Conservation (phyloP, 1,140 invertebrate genomes). For the Sinonovacula constricta region DNA sequence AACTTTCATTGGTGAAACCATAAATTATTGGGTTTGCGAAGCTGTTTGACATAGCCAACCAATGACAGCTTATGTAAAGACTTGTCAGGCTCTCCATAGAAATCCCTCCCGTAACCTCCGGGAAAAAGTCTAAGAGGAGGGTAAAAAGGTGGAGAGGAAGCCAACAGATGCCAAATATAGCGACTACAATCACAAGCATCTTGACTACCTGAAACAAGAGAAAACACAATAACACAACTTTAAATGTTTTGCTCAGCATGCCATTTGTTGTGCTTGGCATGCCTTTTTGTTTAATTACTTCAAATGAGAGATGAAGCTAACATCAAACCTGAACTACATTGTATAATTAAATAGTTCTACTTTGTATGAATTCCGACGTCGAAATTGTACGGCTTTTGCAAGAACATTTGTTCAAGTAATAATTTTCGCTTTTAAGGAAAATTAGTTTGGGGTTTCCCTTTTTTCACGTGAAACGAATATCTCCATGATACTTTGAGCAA, state of each 20-base stretch:
- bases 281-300: too few relatives aligned
- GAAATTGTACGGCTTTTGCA: too few relatives aligned
- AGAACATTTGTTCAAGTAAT: too few relatives aligned
- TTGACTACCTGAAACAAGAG: constrained; percentile 87
- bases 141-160: constrained; percentile 86
- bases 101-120: constrained; percentile 33
- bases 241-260: background rate
- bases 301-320: too few relatives aligned
- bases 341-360: too few relatives aligned
- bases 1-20: constrained; percentile 92
- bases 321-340: too few relatives aligned
- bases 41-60: constrained; percentile 85
- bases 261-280: too few relatives aligned
- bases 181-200: constrained; percentile 93
- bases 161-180: constrained; percentile 92
- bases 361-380: too few relatives aligned
- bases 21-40: constrained; percentile 94
- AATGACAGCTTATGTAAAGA: constrained; percentile 77
- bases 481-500: too few relatives aligned
- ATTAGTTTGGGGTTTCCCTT: too few relatives aligned
- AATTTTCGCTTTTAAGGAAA: too few relatives aligned
- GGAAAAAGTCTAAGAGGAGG: constrained; percentile 69
- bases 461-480: too few relatives aligned
- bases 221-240: background rate
- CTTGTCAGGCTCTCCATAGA: constrained; percentile 55